Conservation (phyloP, 2,113 vertebrate species). For the Nestor notabilis region DNA sequence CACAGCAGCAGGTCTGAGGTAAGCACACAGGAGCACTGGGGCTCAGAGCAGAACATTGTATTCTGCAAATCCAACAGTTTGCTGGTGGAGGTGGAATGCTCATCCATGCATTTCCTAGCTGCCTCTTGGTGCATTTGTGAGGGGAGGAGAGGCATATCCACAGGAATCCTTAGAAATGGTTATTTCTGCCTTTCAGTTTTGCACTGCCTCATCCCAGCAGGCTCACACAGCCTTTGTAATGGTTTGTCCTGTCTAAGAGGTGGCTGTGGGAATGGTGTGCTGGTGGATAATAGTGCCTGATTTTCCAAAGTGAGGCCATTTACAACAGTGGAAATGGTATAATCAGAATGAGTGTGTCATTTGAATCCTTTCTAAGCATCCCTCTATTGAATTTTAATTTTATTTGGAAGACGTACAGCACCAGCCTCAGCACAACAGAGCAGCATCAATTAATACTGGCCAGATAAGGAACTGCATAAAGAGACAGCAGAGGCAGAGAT, state of each 20-base stretch:
- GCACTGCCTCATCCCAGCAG: background rate
- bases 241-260: background rate
- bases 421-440: background rate
- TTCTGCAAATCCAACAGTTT: background rate
- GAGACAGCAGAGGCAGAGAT: background rate
- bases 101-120: background rate
- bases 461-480: background rate
- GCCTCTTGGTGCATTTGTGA: background rate
- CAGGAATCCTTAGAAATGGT: background rate
- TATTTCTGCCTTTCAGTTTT: background rate
- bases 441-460: background rate
- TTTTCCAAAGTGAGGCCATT: background rate
- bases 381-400: background rate
- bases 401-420: background rate
- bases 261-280: background rate
- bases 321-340: background rate
- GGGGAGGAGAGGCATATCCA: background rate
- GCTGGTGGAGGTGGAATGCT: background rate
- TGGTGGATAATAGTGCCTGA: background rate
- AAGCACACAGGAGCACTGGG: fast-evolving
- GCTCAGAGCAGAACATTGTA: background rate
- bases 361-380: background rate
- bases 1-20: background rate
- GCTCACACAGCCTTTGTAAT: background rate
- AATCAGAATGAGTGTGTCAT: background rate